Base-by-base conservation (phyloP, 2,113 vertebrate species). In the Crotophaga sulcirostris region DNA sequence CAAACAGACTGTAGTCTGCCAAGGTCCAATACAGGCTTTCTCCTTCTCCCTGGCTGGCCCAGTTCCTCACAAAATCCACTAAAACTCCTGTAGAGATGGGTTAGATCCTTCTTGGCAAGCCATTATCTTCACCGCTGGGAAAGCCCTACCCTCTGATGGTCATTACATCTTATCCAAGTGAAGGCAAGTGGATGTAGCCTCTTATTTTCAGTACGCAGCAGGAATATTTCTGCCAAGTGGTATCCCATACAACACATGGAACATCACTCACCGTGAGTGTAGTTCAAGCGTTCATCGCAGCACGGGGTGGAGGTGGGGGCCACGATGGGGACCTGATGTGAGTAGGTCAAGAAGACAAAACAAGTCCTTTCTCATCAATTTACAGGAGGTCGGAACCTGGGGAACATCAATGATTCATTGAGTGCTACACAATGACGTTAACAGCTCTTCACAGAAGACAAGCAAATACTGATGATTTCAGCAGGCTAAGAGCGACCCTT, bases 361-460 rank as follows among this genome's bases (percentile, higher is more conserved):
- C n/a, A 31, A 77, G 13, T 2, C 68, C 77, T 49, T 19, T 23
- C 51, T 84, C 40, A 58, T 84, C 42, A 66, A 68, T 62, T 49
- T 13, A 23, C 42, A 92, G 47, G 45, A 72, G 58, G 49, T 63
- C 33, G 54, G 33, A 51, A 25, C 0, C 2, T 10, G 38, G 26
- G 60, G 66, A 85, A 20, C 52, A 67, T 78, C 56, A n/a, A 36
- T 79, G 72, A 67, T 83, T 72, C n/a, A 3, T 1, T 0, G 60
- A 64, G 58, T 0, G 2, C 42, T 78, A 13, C 24, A 1, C 21
- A 28, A 9, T 0, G 0, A 10, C 1, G 3, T 54, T 69, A 34
- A 40, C 0, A 1, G 84, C 62, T 58, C 66, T 56, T n/a, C 24
- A 11, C 33, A 28, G 26, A 45, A 60, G 44, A 40, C 6, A 20